Base-by-base conservation (phyloP, 2,113 vertebrate genomes). In the Himantopus leucocephalus region DNA sequence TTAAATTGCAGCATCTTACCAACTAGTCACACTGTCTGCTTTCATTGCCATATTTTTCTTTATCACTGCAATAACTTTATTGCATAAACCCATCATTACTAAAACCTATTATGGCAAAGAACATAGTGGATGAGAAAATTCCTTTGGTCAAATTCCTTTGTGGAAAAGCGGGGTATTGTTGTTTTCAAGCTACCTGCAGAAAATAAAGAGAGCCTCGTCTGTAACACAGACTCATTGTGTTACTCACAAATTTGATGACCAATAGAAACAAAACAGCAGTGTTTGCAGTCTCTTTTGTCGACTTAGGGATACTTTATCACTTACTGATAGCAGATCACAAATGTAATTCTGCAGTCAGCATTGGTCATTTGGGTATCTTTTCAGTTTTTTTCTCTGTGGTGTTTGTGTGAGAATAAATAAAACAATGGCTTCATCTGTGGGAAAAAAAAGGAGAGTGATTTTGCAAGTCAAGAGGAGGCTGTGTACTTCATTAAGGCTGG, bases 371-470 rank as follows among this genome's bases (percentile, higher is more conserved):
- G 55, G 19, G 10, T 58, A 30, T n/a, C 63, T 92, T 84, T 76
- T 23, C 21, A 45, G 3, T 48, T 78, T 81, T 70, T 70, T 70
- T n/a, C 37, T n/a, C 30, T 21, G 9, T 56, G 26, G 8, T 34
- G 39, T 53, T 91, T 74, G 9, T 74, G 27, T 94, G 66, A 93
- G 41, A 93, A 70, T 48, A 37, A 84, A 43, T n/a, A 56, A 94
- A 95, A 88, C 84, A 92, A 78, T 91, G 67, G n/a, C 59, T 86
- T 88, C 55, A 37, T 66, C 73, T 88, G 18, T 80, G 66, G 59
- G 35, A 22, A 39, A 52, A 41, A 70, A 45, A 70, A 43, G 24
- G 17, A 41, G 26, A 16, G 8, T 67, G 41, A 21, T 68, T 74
- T 86, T 90, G 21, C 68, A 66, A 91, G 76, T 92, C 56, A 45